These are phyloP conservation scores for Gracilinanus agilis DNA, from an alignment of 2,113 vertebrate species.

Conservation along the genomic window DNA sequence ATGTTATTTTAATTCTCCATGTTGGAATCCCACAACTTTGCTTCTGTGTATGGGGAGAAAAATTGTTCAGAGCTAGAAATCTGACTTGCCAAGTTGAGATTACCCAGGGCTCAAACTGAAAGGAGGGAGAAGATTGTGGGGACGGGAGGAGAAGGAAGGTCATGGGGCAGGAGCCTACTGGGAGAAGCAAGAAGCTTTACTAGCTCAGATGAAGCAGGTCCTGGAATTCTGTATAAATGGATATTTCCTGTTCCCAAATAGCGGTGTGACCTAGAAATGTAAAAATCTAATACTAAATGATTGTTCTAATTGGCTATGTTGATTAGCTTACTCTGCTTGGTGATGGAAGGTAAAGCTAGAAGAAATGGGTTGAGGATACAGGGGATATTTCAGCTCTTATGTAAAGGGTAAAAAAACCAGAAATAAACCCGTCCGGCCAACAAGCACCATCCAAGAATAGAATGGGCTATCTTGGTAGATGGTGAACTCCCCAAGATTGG, in stretches of 20 bases:
- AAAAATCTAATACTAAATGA: constrained; percentile 5
- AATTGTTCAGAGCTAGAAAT: constrained; percentile 22
- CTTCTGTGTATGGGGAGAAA: neutral
- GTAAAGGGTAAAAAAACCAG: too few relatives aligned
- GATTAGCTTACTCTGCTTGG: neutral
- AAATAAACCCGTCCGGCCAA: too few relatives aligned
- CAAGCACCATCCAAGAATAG: too few relatives aligned
- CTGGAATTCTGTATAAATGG: constrained; percentile 2
- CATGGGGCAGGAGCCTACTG: neutral
- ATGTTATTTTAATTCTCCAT: neutral
- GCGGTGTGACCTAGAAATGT: neutral
- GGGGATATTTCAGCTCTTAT: neutral
- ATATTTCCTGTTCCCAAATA: neutral
- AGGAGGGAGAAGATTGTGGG: constrained; percentile 9
- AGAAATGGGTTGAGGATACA: neutral
- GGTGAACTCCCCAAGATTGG: too few relatives aligned
- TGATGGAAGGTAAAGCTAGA: neutral
- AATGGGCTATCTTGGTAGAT: too few relatives aligned
- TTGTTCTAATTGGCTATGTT: neutral
- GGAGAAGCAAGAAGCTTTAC: constrained; percentile 25
- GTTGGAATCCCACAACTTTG: neutral
- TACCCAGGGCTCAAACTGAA: neutral
- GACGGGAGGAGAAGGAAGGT: neutral
- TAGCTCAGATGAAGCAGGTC: constrained; percentile 21
- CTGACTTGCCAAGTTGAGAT: constrained; percentile 45